phyloP scores from a whole-genome alignment of 2,797 vertebrate genomes.

The Coccyzus lansbergi region DNA sequence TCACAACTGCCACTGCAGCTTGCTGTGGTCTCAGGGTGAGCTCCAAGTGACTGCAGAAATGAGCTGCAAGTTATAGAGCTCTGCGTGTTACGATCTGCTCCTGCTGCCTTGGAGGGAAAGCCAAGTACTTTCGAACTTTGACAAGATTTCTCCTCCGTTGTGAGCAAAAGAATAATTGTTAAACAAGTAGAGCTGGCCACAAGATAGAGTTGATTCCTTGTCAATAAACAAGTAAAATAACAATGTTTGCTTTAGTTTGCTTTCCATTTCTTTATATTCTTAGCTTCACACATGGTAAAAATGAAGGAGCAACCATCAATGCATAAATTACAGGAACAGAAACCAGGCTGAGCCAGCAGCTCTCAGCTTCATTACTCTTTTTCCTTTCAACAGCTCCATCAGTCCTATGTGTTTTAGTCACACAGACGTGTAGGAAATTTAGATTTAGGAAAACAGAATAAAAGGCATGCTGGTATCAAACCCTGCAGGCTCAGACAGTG shows the following conservation, averaged over 20 bases:
- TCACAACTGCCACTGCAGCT: background rate
- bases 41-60: background rate
- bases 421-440: background rate
- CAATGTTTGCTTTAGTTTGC: background rate
- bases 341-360: background rate
- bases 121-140: slow-evolving; percentile 54
- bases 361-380: background rate
- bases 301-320: background rate
- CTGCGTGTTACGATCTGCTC: background rate
- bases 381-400: slow-evolving; percentile 30
- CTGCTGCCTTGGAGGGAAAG: background rate
- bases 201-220: background rate
- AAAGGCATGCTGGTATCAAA: background rate
- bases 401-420: background rate
- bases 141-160: background rate
- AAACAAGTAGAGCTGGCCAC: background rate
- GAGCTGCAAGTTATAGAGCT: too few species aligned
- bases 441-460: background rate
- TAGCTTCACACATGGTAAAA: background rate
- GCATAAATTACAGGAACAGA: background rate
- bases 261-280: background rate
- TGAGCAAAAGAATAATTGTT: background rate
- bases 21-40: background rate
- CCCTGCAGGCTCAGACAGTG: background rate
- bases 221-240: background rate